These are phyloP conservation scores for Thinocorus orbignyianus DNA, from an alignment of 2,113 vertebrate species.

Conservation along the genomic window DNA sequence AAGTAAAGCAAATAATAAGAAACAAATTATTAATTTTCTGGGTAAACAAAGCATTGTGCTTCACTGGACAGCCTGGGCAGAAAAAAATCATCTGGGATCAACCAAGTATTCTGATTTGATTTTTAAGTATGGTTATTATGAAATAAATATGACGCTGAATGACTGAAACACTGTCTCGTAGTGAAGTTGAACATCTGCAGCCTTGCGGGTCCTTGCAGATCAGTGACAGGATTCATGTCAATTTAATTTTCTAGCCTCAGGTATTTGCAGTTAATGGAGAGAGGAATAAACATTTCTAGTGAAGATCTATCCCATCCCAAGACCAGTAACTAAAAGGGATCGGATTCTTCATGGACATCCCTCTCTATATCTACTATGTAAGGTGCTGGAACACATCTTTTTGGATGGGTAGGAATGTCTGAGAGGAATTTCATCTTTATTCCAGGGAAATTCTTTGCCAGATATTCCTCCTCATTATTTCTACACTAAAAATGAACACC, in stretches of 20 bases:
- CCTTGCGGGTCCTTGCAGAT: background rate
- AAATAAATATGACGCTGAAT: background rate
- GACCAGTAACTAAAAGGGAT: background rate
- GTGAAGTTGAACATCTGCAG: background rate
- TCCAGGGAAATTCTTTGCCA: background rate
- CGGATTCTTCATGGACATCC: background rate
- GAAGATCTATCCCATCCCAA: background rate
- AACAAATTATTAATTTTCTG: background rate
- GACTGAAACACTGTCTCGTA: background rate
- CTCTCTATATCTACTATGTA: background rate
- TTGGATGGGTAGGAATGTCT: background rate
- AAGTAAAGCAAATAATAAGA: background rate
- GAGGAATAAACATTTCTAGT: background rate
- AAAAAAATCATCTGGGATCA: background rate
- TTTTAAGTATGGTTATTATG: background rate
- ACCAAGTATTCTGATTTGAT: background rate
- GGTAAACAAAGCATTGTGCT: background rate
- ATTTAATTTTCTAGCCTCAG: background rate
- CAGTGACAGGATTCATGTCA: background rate
- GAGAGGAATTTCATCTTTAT: background rate
- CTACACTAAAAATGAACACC: background rate
- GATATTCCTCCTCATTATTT: constrained; percentile 22
- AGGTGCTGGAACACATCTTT: background rate
- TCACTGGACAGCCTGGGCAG: background rate
- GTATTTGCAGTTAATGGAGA: background rate